A percentile compares a stretch with the other conserved stretches of the same genome.
Evolutionary conservation across 1,140 invertebrate genomes (phyloP).

Genomic region (Lepidurus packardi): DNA sequence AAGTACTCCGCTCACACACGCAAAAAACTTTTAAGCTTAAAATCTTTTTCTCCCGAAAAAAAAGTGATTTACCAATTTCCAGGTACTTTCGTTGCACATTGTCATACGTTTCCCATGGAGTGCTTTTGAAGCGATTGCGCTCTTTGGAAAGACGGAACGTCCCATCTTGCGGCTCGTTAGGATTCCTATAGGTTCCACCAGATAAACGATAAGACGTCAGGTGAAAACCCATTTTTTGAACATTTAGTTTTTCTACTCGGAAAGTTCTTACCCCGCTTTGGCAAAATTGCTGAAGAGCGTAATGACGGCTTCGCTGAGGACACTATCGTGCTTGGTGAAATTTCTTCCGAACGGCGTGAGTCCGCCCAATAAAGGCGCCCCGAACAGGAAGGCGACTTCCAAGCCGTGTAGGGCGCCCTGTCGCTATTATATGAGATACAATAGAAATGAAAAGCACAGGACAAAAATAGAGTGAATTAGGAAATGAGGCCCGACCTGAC

Average conservation of each 20-base stretch:
- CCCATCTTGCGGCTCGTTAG: conserved; percentile 74
- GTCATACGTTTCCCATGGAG: conserved; percentile 86
- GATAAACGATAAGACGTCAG: background rate
- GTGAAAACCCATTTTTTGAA: background rate
- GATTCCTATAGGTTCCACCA: conserved; percentile 57
- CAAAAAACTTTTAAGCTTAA: background rate
- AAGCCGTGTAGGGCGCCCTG: conserved; percentile 29
- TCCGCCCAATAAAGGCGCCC: conserved; percentile 27
- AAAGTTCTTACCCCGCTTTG: conserved; percentile 60
- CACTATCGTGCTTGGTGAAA: conserved; percentile 66
- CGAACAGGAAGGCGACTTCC: conserved; percentile 30
- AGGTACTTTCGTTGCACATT: conserved; percentile 84
- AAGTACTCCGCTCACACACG: background rate
- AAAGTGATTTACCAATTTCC: conserved; percentile 69
- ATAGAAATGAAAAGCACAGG: background rate
- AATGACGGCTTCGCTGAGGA: conserved; percentile 78
- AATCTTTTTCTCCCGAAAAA: background rate
- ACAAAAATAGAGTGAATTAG: background rate
- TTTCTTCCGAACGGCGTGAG: conserved; percentile 52
- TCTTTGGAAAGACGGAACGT: conserved; percentile 66
- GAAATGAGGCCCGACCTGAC: background rate
- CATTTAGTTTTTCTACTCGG: background rate
- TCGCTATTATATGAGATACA: conserved; percentile 1
- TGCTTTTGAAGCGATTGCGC: conserved; percentile 70
- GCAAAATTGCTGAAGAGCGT: conserved; percentile 82